Percentiles rank a stretch among this genome's conserved stretches.
phyloP scores from a whole-genome alignment of 1,140 invertebrate species.

The Rhizoglyphus robini region DNA sequence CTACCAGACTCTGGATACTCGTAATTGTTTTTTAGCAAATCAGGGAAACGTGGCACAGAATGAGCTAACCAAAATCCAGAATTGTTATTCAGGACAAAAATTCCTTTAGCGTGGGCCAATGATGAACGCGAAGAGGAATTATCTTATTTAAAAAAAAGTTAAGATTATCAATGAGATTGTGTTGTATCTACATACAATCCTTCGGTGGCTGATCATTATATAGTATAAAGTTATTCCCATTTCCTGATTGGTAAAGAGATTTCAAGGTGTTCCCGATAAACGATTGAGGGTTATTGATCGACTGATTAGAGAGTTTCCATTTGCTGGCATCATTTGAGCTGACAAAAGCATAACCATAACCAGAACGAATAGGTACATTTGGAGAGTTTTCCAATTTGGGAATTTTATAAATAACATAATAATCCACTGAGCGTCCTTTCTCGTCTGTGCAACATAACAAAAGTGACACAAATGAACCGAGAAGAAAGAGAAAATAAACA shows the following conservation, averaged over 20 bases:
- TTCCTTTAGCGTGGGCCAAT: conserved; percentile 36
- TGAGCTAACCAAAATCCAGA: conserved; percentile 78
- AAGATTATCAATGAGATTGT: background rate
- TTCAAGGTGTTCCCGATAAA: conserved; percentile 24
- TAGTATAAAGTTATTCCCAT: background rate
- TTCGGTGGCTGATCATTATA: conserved; percentile 11
- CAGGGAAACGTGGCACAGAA: conserved; percentile 72
- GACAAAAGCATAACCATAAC: conserved; percentile 23
- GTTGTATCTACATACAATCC: no score
- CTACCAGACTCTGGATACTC: conserved; percentile 55
- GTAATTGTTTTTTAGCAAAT: conserved; percentile 40
- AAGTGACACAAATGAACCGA: no score
- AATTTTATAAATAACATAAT: conserved; percentile 27
- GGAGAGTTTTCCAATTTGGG: conserved; percentile 22
- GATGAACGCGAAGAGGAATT: background rate
- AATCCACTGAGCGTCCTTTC: conserved; percentile 19
- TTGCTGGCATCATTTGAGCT: background rate
- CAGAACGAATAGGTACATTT: conserved; percentile 4
- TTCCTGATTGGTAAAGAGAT: conserved; percentile 15
- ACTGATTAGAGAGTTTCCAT: conserved; percentile 21
- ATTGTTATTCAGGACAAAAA: conserved; percentile 50
- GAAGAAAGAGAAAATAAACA: no score
- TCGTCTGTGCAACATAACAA: conserved; percentile 19
- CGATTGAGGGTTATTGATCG: conserved; percentile 16
- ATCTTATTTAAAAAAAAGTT: background rate